Evolutionary conservation across 2,113 vertebrate species (phyloP), one percentile per base, ranked within the genome.

Genomic region (Rhabdornis inornatus): DNA sequence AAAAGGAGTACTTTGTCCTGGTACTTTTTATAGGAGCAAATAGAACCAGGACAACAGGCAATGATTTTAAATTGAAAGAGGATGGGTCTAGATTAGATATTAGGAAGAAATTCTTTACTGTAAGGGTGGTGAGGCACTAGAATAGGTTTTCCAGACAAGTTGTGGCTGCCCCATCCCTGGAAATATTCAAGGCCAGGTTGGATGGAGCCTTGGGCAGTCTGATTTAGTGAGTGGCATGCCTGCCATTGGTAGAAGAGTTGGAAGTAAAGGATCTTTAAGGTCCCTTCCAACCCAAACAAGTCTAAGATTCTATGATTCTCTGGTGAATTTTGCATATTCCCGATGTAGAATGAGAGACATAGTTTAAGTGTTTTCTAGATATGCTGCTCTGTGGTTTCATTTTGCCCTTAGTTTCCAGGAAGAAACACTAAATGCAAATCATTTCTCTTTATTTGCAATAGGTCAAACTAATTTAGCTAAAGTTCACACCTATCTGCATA

Each of bases 391-490:
- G 47, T 33, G 66, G 13, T 70, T 94, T 95, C n/a, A 53, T 92
- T 95, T 97, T 79, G 93, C 66, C 57, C 65, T 92, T 89, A 83
- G 72, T 88, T 95, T 96, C 96, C 50, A 42, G 65, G 74, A 94
- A 94, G 65, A 78, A 82, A 87, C 31, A 91, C 83, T 85, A 92
- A 75, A 92, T 93, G 82, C 80, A 97, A 97, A 97, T 95, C 1
- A 17, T 93, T 93, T 96, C 89, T 83, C 81, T 96, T 94, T 95
- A 82, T 94, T 89, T 95, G 57, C 49, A 85, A 60, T 93, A 97
- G 88, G 90, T 95, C 90, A 97, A 89, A 94, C 71, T 86, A 89
- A 96, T 96, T 97, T 94, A 90, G 85, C 59, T 97, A 82, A 97
- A 97, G 88, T 76, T 91, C 80, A 86, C 23, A 76, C 53, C 59